Conservation (phyloP, 2,797 vertebrate species). For the Agapornis canus region DNA sequence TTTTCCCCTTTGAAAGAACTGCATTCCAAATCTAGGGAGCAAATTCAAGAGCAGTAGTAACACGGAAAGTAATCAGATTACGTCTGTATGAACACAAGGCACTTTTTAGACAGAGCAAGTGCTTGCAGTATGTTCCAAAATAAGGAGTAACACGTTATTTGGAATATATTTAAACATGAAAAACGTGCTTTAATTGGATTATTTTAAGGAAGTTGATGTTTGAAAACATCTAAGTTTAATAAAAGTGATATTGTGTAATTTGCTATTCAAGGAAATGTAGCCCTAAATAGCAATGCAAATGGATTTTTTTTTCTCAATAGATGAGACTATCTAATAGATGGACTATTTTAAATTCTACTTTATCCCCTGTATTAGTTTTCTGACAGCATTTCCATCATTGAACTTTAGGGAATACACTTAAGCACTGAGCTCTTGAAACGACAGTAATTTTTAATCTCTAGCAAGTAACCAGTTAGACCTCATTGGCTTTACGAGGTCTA, state of each 20-base stretch:
- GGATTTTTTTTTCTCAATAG: neutral
- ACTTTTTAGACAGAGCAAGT: neutral
- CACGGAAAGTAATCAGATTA: neutral
- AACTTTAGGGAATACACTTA: neutral
- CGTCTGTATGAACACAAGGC: neutral
- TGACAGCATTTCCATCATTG: neutral
- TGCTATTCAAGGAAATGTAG: neutral
- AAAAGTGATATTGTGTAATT: neutral
- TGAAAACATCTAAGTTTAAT: neutral
- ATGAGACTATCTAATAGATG: neutral
- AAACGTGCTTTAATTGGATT: neutral
- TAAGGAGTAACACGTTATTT: neutral
- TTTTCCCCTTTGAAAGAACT: neutral
- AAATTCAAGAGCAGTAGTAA: neutral
- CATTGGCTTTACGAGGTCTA: neutral
- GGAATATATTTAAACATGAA: neutral
- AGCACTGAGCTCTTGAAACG: neutral
- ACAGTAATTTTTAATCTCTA: slow-evolving; percentile 4
- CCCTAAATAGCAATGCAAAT: neutral
- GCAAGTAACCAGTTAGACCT: neutral
- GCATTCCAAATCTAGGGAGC: neutral
- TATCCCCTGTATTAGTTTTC: neutral
- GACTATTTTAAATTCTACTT: slow-evolving; percentile 7
- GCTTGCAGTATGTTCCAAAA: neutral
- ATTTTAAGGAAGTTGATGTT: slow-evolving; percentile 2